A percentile compares a stretch with the other conserved stretches of the same genome.
These are phyloP conservation scores for Megaceryle torquata DNA, from an alignment of 2,113 vertebrate species.

Conservation along the genomic window DNA sequence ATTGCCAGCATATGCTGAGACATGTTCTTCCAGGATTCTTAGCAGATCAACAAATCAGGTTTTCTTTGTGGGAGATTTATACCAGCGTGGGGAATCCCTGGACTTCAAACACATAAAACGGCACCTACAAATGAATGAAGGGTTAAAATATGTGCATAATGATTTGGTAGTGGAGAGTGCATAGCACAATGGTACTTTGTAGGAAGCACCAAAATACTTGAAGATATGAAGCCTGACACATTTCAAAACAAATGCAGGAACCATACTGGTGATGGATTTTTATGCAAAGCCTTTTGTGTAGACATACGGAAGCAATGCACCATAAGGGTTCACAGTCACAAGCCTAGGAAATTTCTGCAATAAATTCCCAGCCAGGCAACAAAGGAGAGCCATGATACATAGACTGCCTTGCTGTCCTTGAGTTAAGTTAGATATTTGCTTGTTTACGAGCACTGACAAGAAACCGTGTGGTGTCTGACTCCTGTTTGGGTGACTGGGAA, in stretches of 20 bases:
- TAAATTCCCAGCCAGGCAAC: background rate
- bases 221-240: background rate
- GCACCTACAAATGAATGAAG: background rate
- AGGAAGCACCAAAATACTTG: background rate
- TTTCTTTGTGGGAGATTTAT: background rate
- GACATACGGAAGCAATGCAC: background rate
- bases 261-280: background rate
- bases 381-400: background rate
- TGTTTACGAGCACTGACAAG: background rate
- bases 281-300: background rate
- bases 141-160: background rate
- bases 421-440: background rate
- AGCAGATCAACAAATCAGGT: background rate
- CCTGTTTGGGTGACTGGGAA: constrained; percentile 17
- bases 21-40: background rate
- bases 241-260: background rate
- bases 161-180: background rate
- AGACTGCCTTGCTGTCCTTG: background rate
- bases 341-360: background rate
- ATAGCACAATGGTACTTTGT: background rate
- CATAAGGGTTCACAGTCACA: background rate
- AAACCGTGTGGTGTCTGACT: background rate
- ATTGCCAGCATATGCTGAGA: background rate
- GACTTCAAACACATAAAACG: background rate
- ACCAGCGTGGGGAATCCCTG: background rate